A percentile compares a stretch with the other conserved stretches of the same genome.
phyloP scores from a whole-genome alignment of 2,113 vertebrate genomes.

The Gymnogyps californianus region DNA sequence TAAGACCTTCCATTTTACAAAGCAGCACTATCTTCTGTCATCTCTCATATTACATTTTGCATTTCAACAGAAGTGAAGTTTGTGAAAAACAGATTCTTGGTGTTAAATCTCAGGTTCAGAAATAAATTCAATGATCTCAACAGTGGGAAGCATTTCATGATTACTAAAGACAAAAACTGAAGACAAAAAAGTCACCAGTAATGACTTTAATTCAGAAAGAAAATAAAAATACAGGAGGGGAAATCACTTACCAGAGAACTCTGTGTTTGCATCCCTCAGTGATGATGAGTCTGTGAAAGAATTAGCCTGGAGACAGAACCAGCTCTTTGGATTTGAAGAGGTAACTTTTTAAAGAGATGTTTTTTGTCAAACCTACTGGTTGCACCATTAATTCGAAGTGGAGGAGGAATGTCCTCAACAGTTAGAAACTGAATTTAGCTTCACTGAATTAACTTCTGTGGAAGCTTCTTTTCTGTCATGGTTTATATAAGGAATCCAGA shows the following conservation, averaged over 20 bases:
- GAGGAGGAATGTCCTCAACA: neutral
- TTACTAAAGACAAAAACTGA: neutral
- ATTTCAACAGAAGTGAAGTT: neutral
- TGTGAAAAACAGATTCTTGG: neutral
- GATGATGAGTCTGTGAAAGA: neutral
- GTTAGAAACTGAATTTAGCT: neutral
- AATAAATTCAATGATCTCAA: neutral
- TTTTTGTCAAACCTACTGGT: neutral
- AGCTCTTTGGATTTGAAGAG: constrained; percentile 41
- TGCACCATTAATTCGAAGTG: neutral
- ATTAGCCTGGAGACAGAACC: neutral
- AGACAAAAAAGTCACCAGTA: neutral
- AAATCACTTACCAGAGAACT: neutral
- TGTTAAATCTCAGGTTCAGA: neutral
- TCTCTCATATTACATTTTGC: neutral
- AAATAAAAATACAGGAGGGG: neutral
- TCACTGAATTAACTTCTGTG: neutral
- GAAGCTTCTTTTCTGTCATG: neutral
- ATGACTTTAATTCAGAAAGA: neutral
- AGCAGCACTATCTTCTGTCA: neutral
- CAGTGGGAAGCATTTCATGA: neutral
- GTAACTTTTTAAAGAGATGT: constrained; percentile 14
- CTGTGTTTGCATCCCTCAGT: constrained; percentile 37
- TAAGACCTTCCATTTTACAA: neutral
- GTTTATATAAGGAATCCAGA: neutral